Percentiles rank a stretch among this genome's conserved stretches.
These are phyloP conservation scores for Meliscaeva auricollis DNA, from an alignment of 2,888 invertebrate species.

Conservation along the genomic window DNA sequence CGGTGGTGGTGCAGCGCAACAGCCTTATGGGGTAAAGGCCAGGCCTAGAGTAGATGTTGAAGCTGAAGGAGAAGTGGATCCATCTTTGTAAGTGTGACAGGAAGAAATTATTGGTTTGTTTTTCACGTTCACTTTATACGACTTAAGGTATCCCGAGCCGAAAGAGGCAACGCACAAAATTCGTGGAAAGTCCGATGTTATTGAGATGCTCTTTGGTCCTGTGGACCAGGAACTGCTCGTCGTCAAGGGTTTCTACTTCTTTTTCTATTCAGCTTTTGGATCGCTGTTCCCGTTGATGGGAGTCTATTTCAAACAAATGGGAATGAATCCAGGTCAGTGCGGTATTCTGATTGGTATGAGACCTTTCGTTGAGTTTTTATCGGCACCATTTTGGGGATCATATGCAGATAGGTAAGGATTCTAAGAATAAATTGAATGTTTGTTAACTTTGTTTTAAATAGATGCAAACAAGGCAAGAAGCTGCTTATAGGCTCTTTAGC, in stretches of 20 bases:
- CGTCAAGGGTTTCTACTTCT: conserved; percentile 99
- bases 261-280: conserved; percentile 99
- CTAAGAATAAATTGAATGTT: neutral
- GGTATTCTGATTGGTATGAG: conserved; percentile 97
- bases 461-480: conserved; percentile 94
- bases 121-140: neutral
- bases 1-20: conserved; percentile 68
- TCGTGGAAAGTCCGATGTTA: conserved; percentile 92
- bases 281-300: conserved; percentile 99
- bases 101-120: neutral
- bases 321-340: conserved; percentile 98
- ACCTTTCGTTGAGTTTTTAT: conserved; percentile 98
- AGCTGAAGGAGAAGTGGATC: conserved; percentile 94
- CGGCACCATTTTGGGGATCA: conserved; percentile 99
- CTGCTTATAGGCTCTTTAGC: conserved; percentile 95
- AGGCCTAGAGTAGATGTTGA: conserved; percentile 93
- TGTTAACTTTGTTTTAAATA: conserved; percentile 76
- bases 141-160: conserved; percentile 90
- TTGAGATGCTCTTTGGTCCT: conserved; percentile 92
- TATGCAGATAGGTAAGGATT: conserved; percentile 91
- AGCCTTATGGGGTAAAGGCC: conserved; percentile 80
- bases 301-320: conserved; percentile 99
- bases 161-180: conserved; percentile 96
- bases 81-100: conserved; percentile 86
- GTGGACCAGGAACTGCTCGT: conserved; percentile 96